phyloP scores from a whole-genome alignment of 2,113 vertebrate species.

The Gracilinanus agilis region DNA sequence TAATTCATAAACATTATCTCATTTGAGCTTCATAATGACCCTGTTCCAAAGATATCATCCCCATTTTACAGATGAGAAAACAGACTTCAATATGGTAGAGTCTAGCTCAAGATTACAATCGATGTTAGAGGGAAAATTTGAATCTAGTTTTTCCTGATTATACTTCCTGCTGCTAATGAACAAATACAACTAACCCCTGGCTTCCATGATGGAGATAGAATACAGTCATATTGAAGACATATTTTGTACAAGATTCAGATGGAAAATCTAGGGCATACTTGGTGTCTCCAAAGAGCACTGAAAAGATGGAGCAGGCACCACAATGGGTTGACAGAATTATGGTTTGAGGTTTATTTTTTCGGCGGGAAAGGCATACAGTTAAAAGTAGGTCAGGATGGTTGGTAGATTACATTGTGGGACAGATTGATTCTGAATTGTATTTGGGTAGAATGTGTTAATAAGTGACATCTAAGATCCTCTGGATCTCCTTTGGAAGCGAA shows the following conservation, averaged over 20 bases:
- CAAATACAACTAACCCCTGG: neutral
- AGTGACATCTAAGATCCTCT: neutral
- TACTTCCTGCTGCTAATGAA: neutral
- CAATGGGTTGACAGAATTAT: neutral
- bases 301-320: neutral
- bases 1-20: neutral
- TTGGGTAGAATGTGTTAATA: slow-evolving; percentile 9
- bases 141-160: neutral
- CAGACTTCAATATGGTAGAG: neutral
- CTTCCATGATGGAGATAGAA: neutral
- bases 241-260: neutral
- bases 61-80: neutral
- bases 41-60: neutral
- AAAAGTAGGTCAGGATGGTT: neutral
- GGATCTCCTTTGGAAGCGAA: neutral
- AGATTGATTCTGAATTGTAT: slow-evolving; percentile 1
- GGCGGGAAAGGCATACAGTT: neutral
- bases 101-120: neutral
- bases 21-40: neutral
- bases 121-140: neutral
- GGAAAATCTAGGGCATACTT: neutral
- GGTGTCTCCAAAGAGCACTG: neutral
- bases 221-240: neutral
- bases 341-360: neutral
- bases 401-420: neutral